Evolutionary conservation across 2,113 vertebrate species (phyloP), one percentile per base, ranked within the genome.

Genomic region (Mus pahari): DNA sequence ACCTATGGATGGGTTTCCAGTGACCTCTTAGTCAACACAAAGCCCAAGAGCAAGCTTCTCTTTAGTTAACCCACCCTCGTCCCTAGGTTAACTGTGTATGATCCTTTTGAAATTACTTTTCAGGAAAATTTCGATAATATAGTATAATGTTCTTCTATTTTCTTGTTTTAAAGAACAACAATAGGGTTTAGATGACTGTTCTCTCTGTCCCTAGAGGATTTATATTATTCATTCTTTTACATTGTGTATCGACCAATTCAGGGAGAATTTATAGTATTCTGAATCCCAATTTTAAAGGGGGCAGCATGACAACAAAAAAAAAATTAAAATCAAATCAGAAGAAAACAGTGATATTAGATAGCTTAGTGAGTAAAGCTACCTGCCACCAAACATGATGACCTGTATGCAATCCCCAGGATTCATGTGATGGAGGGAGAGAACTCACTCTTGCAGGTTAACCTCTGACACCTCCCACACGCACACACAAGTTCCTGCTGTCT

Each of bases 261-360:
- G 70, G 28, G 92, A 89, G 55, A 78, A 86, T 60, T 79, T 97
- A 70, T 39, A 13, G 74, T 90, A 71, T 75, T 89, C 26, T 93
- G 58, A 90, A 74, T 70, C 13, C 62, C 36, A 89, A 45, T 55
- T 68, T 78, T 36, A 88, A 90, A 94, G 78, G 19, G 11, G 33
- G 2, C 16, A 86, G 33, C 39, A 60, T 36, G 60, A 77, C 14
- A 91, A 66, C 39, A n/a, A 53, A 26, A 7, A 26, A 7, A 58
- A 93, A 90, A 60, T 87, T 39, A 94, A 95, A 95, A 81, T 50
- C n/a, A 28, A 94, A 71, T 68, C 86, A n/a, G 9, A 96, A 87
- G 19, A n/a, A 78, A 89, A 42, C 83, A 10, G 60, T 83, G 28
- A 4, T 64, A n/a, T 45, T 39, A 84, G 60, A 64, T 84, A 28